Percentiles rank a stretch among this genome's conserved stretches.
phyloP scores from a whole-genome alignment of 2,797 vertebrate species.

The Pagetopsis macropterus region DNA sequence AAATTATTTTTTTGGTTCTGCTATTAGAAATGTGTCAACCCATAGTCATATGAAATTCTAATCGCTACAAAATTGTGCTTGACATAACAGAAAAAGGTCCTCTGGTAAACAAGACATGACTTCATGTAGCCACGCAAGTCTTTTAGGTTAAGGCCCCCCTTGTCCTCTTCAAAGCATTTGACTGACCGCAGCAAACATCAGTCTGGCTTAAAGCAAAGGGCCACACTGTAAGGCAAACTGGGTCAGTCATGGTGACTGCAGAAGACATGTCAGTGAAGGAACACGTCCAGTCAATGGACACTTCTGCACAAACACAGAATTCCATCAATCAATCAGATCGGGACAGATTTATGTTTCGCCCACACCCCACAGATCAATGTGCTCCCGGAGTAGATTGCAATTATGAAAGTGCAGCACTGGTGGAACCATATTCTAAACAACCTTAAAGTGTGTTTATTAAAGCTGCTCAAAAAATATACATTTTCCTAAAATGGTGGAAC shows the following conservation, averaged over 20 bases:
- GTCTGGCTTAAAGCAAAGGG: conserved; percentile 32
- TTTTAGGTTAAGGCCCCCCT: conserved; percentile 2
- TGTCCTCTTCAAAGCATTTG: conserved; percentile 33
- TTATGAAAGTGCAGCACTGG: neutral
- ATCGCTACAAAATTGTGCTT: neutral
- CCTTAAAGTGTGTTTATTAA: neutral
- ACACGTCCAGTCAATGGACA: conserved; percentile 27
- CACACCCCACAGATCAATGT: conserved; percentile 7
- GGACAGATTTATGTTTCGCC: conserved; percentile 28
- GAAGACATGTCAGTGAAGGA: conserved; percentile 46
- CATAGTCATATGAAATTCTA: neutral
- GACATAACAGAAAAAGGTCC: neutral
- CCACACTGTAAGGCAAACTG: conserved; percentile 46
- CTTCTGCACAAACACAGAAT: conserved; percentile 15
- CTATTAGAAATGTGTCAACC: neutral
- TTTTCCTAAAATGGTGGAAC: too few species aligned
- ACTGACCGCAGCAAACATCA: conserved; percentile 65
- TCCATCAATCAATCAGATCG: conserved; percentile 24
- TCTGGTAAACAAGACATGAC: neutral
- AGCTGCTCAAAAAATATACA: too few species aligned
- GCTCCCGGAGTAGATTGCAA: conserved; percentile 1
- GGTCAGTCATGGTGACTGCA: conserved; percentile 71
- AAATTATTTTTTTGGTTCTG: conserved; percentile 1
- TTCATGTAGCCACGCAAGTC: neutral
- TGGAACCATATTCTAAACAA: neutral